Base-by-base conservation (phyloP, 2,113 vertebrate species). In the Empidonax alnorum region DNA sequence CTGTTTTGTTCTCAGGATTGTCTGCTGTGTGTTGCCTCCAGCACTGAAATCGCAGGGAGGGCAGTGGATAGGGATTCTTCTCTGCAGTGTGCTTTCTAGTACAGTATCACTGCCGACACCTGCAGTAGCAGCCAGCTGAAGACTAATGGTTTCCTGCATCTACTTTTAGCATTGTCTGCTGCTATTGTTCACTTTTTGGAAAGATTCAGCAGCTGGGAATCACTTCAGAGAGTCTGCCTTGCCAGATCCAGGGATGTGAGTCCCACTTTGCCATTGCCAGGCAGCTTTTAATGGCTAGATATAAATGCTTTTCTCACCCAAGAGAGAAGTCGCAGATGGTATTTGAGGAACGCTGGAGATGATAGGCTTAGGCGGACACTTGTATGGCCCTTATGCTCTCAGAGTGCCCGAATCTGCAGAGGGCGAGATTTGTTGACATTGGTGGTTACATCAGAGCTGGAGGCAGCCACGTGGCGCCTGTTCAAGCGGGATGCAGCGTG, bases 121-220 rank as follows among this genome's bases (percentile, higher is more conserved):
- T 95, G 91, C 15, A 1, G 41, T 75, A 94, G 80, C 37, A 31
- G 87, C 39, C 87, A 69, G 59, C 92, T 71, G 53, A 87, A 69
- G 44, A 66, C 91, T 82, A 53, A 76, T 41, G 27, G 71, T 61
- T 94, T 93, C 96, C 94, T 65, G 83, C 20, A 23, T 87, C 93
- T 73, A 73, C 93, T 94, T 91, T 94, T 69, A 89, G 79, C 71
- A 42, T 92, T 73, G 69, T 95, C 75, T 74, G 80, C 86, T 67
- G 56, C 47, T 83, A 28, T 77, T 95, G 94, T 97, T 89, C 69
- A 12, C 68, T 74, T 41, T 93, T 89, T 89, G 56, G 62, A 77
- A 86, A 72, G 49, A 77, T 80, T 68, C 94, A 68, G 52, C 89
- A 83, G 90, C 97, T 94, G 76, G 97, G 95, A 97, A 84, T 90